Base-by-base conservation (phyloP, 2,113 vertebrate species). In the Tragulus kanchil region DNA sequence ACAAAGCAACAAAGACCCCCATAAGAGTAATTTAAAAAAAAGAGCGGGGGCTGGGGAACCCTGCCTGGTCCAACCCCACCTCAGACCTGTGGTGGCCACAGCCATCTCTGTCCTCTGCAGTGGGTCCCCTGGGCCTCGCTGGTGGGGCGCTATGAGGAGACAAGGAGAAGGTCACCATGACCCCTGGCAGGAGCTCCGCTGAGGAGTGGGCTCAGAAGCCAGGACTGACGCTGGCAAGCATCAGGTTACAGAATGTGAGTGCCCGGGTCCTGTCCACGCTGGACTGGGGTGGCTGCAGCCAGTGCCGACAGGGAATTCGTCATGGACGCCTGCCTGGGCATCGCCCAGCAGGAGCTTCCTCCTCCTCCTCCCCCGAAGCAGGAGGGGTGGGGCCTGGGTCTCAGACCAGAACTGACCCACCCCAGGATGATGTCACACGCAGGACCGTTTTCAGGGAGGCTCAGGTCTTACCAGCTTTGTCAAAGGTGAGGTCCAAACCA, bases 251-350 rank as follows among this genome's bases (percentile, higher is more conserved):
- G 65, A 93, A 85, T 42, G 42, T 0, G 2, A 25, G 42, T 64
- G 52, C 28, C 89, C 69, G 93, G 78, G 84, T 91, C 19, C 25
- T 6, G 13, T 36, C 84, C 65, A 64, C 9, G 25, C 85, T 77
- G 19, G 78, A 77, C 54, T 56, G 1, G 15, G 77, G 95, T 89
- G 95, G 89, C 93, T 54, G 21, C 56, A 83, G 90, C 95, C 52
- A 26, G 96, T 26, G 48, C 84, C 0, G 61, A 93, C 93, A 92
- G 97, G 94, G 36, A 75, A n/a, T 82, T 19, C 45, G 69, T 23
- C 26, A 31, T 8, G 8, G 86, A n/a, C 17, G 17, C 50, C 54
- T 84, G n/a, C 50, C 71, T 15, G 31, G 85, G 79, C 71, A 12
- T 13, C 16, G 50, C 17, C 31, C 11, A 17, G 45, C 81, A 13